phyloP scores from a whole-genome alignment of 1,140 invertebrate genomes.

The Drosophila takahashii region DNA sequence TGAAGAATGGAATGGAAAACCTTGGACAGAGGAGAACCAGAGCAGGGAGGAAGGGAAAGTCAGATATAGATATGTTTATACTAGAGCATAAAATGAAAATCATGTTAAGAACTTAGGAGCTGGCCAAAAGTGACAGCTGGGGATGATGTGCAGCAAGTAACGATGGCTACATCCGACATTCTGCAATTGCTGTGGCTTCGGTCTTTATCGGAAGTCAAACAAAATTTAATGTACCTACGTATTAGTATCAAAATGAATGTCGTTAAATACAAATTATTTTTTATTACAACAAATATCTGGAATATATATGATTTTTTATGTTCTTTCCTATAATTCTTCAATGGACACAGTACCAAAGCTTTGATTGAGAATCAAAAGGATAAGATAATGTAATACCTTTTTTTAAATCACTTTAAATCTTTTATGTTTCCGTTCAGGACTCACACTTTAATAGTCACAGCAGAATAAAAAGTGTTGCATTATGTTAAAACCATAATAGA shows the following conservation, averaged over 20 bases:
- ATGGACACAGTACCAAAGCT: background rate
- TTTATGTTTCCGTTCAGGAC: background rate
- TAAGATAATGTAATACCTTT: background rate
- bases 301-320: background rate
- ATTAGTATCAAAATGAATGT: conserved; percentile 48
- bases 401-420: background rate
- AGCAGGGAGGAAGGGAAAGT: conserved; percentile 17
- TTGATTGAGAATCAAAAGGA: conserved; percentile 3
- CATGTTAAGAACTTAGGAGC: conserved; percentile 17
- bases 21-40: conserved; percentile 36
- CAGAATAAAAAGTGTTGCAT: conserved; percentile 6
- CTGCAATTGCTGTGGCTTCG: background rate
- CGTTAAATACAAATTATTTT: conserved; percentile 14
- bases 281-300: background rate
- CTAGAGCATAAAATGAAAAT: conserved; percentile 60
- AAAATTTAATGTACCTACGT: conserved; percentile 26
- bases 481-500: conserved; percentile 38
- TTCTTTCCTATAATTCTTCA: background rate
- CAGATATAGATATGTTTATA: conserved; percentile 46
- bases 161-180: background rate
- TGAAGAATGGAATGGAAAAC: conserved; percentile 68
- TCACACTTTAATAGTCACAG: background rate
- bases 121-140: conserved; percentile 8
- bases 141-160: conserved; percentile 13
- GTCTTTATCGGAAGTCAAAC: background rate